A percentile compares a stretch with the other conserved stretches of the same genome.
Evolutionary conservation across 2,888 invertebrate genomes (phyloP).

Genomic region (Thymelicus lineola): DNA sequence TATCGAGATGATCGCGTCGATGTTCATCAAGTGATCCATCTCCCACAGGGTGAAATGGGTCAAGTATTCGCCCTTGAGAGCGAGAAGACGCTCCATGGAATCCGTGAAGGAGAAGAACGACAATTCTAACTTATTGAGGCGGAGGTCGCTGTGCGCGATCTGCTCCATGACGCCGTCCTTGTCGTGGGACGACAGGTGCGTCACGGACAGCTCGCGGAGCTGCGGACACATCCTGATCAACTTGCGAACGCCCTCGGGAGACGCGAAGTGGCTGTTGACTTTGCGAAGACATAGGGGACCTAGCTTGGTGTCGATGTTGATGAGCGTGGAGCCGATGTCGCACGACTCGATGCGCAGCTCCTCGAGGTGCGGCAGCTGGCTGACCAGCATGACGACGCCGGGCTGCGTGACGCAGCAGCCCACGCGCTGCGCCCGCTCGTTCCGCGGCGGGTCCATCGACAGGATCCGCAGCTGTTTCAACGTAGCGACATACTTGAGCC

Average conservation of each 20-base stretch:
- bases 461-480: constrained; percentile 71
- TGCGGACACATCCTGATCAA: constrained; percentile 75
- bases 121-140: constrained; percentile 68
- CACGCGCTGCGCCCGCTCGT: constrained; percentile 71
- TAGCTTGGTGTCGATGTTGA: constrained; percentile 64
- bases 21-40: constrained; percentile 70
- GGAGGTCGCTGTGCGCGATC: constrained; percentile 67
- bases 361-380: constrained; percentile 72
- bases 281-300: constrained; percentile 74
- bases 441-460: constrained; percentile 78
- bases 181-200: constrained; percentile 73
- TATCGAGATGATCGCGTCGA: constrained; percentile 69
- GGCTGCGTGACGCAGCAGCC: constrained; percentile 77
- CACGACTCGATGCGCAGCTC: constrained; percentile 79
- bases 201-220: constrained; percentile 72
- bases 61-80: constrained; percentile 70
- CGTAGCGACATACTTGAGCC: constrained; percentile 67
- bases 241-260: constrained; percentile 72
- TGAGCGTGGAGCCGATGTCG: constrained; percentile 78
- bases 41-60: constrained; percentile 80
- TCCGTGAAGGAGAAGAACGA: constrained; percentile 77
- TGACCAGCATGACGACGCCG: constrained; percentile 73
- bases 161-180: constrained; percentile 76
- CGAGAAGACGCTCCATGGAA: constrained; percentile 68
- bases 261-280: constrained; percentile 78